A percentile compares a stretch with the other conserved stretches of the same genome.
Evolutionary conservation across 2,113 vertebrate species (phyloP).

Genomic region (Elanus axillaris): DNA sequence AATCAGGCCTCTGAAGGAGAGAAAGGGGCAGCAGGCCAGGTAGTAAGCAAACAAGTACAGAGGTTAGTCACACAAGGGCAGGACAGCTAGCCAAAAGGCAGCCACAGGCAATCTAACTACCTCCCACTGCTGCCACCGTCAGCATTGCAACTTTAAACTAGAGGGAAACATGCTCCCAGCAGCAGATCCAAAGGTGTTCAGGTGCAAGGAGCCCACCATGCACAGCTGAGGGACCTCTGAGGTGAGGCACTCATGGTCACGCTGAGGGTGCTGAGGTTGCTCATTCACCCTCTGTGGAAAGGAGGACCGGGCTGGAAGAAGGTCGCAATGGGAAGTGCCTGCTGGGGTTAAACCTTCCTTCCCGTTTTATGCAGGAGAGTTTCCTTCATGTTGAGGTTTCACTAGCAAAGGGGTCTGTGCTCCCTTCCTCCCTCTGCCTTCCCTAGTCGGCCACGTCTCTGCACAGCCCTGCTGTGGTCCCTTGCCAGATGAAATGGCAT

Average conservation of each 20-base stretch:
- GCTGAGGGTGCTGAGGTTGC: neutral
- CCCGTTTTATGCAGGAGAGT: neutral
- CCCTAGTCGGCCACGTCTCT: neutral
- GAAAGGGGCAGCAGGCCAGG: neutral
- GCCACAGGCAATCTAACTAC: neutral
- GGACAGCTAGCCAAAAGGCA: neutral
- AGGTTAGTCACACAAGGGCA: neutral
- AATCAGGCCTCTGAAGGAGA: constrained; percentile 85
- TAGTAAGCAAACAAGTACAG: neutral
- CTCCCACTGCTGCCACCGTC: neutral
- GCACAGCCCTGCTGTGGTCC: neutral
- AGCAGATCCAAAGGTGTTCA: neutral
- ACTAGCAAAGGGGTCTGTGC: neutral
- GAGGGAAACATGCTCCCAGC: neutral
- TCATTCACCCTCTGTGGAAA: neutral
- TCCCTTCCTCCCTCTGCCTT: neutral
- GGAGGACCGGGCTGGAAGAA: neutral
- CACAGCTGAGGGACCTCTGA: neutral
- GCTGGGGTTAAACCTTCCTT: neutral
- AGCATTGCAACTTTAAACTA: neutral
- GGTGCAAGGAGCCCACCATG: neutral
- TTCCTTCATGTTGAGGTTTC: neutral
- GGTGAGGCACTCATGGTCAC: neutral
- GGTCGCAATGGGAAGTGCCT: neutral
- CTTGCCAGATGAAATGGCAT: neutral